Percentiles rank a stretch among this genome's conserved stretches.
Conservation (phyloP, 2,113 vertebrate genomes). For the Mus musculus region GRCm39 chr2:111839001-111839500, state of each 20-base stretch:
- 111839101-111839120: slow-evolving; percentile 20
- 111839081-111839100: slow-evolving; percentile 63
- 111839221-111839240: slow-evolving; percentile 65
- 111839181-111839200: slow-evolving; percentile 64
- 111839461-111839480: slow-evolving; percentile 25
- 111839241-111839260: slow-evolving; percentile 62
- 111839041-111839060: slow-evolving; percentile 64
- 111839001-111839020: slow-evolving; percentile 70
- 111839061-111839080: slow-evolving; percentile 61
- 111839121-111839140: slow-evolving; percentile 62
- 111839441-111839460: slow-evolving; percentile 57
- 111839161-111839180: slow-evolving; percentile 64
- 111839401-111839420: slow-evolving; percentile 53
- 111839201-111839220: slow-evolving; percentile 49
- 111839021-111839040: slow-evolving; percentile 70
- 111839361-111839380: not conserved
- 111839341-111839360: slow-evolving; percentile 64
- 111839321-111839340: slow-evolving; percentile 64
- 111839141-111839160: slow-evolving; percentile 67
- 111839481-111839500: slow-evolving; percentile 66
- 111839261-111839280: slow-evolving; percentile 58
- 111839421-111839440: slow-evolving; percentile 51
- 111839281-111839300: slow-evolving; percentile 66
- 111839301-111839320: slow-evolving; percentile 61
- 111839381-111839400: slow-evolving; percentile 58